These are phyloP conservation scores for Acrobasis repandana DNA, from an alignment of 2,888 invertebrate species.

Conservation along the genomic window DNA sequence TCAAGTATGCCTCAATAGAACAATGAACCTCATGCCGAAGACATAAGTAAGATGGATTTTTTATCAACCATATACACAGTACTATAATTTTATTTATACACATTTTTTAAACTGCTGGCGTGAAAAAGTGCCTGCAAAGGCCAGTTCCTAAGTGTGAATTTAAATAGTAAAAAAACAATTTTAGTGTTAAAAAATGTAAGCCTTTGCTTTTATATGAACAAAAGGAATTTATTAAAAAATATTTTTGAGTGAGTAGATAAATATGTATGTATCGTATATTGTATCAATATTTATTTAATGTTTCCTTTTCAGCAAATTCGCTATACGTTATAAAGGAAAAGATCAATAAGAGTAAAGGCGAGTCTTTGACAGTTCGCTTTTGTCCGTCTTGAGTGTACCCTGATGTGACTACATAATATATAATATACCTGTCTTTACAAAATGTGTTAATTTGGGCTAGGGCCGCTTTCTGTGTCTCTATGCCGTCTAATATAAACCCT, in stretches of 20 bases:
- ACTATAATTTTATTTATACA: too few relatives aligned
- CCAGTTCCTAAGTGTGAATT: too few relatives aligned
- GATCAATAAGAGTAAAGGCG: slow-evolving; percentile 68
- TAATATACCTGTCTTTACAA: neutral
- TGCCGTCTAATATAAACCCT: neutral
- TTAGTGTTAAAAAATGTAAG: too few relatives aligned
- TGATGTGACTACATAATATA: slow-evolving; percentile 21
- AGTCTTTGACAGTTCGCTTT: slow-evolving; percentile 44
- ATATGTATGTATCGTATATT: slow-evolving; percentile 11
- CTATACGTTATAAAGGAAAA: slow-evolving; percentile 64
- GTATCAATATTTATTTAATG: slow-evolving; percentile 20
- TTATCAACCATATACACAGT: too few relatives aligned
- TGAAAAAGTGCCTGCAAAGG: too few relatives aligned
- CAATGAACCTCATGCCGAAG: too few relatives aligned
- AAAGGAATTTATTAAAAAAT: too few relatives aligned
- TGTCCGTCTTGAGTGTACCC: slow-evolving; percentile 35
- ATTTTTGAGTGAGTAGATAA: neutral
- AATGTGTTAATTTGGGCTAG: neutral
- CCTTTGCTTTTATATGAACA: too few relatives aligned
- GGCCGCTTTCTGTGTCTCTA: slow-evolving; percentile 6
- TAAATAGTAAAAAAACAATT: too few relatives aligned
- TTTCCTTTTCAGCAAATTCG: slow-evolving; percentile 63
- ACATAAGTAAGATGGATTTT: too few relatives aligned
- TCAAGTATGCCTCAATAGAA: too few relatives aligned
- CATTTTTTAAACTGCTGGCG: too few relatives aligned